phyloP scores from a whole-genome alignment of 2,797 vertebrate genomes.

The Valencia hispanica region DNA sequence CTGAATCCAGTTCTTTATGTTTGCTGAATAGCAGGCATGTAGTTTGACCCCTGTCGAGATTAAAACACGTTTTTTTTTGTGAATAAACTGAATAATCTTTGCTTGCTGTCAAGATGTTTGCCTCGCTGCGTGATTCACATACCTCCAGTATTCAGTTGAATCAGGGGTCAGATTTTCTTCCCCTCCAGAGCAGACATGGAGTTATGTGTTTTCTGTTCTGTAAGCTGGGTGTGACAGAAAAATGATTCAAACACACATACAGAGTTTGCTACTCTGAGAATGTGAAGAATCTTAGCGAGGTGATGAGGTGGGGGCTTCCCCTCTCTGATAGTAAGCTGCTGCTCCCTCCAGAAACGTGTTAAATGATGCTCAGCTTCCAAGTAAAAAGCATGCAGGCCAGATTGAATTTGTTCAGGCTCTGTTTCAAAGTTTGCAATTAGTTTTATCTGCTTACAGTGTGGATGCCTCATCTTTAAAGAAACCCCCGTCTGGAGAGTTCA shows the following conservation, averaged over 20 bases:
- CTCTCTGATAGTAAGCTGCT: constrained; percentile 54
- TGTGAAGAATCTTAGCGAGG: constrained; percentile 70
- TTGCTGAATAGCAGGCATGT: not conserved
- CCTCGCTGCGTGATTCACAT: constrained; percentile 20
- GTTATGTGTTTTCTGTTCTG: constrained; percentile 48
- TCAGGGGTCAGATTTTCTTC: constrained; percentile 18
- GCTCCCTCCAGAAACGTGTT: constrained; percentile 25
- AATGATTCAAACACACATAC: constrained; percentile 18
- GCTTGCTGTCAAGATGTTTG: not conserved
- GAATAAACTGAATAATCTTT: not conserved
- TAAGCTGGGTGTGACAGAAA: constrained; percentile 60
- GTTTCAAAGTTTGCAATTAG: not conserved
- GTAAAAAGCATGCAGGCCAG: not conserved
- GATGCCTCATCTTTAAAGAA: not conserved
- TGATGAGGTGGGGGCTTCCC: constrained; percentile 56
- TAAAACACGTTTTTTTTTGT: not conserved
- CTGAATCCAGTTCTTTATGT: constrained; percentile 8
- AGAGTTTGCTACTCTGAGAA: constrained; percentile 54
- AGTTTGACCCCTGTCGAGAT: constrained; percentile 18
- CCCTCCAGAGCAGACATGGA: constrained; percentile 7
- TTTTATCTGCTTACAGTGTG: not conserved
- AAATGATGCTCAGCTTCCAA: constrained; percentile 7
- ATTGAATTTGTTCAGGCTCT: not conserved
- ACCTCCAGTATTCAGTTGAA: constrained; percentile 36
- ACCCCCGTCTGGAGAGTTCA: not conserved